Base-by-base conservation (phyloP, 1,140 invertebrate species). In the Drosophila nigrodunni region DNA sequence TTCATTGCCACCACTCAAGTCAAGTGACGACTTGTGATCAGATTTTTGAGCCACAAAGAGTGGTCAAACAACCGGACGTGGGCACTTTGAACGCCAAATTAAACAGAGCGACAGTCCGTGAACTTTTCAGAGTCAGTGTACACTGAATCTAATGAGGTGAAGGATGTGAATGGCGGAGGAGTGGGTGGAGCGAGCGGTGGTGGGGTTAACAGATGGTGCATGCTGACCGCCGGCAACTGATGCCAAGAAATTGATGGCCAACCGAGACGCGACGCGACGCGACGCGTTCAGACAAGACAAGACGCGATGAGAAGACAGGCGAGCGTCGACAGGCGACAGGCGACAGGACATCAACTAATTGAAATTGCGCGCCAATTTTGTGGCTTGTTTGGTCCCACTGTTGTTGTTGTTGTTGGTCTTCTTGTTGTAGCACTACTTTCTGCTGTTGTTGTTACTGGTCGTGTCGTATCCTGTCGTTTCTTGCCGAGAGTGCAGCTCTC, bases 341-440 rank as follows among this genome's bases (percentile, higher is more conserved):
- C 43, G 60, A 69, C 68, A 66, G 80, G 83, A 88, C 77, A 83
- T 83, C 80, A 87, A 87, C 83, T 87, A 87, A 87, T 87, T 87
- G 83, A 87, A 83, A 87, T 87, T 87, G 83, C 83, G 83, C 83
- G 83, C 83, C 83, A 87, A 87, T 87, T 87, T 87, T 88, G 83
- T 87, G 83, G 83, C 83, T 87, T 74, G 77, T 76, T 78, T 44
- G 61, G 30, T 13, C 11, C 18, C 47, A 41, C 66, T 21, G 52
- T 37, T 35, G 65, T n/a, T 57, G 54, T 30, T 57, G 64, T 11
- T 49, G 67, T 37, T 60, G 49, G 18, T 21, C 18, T 21, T 21
- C 18, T 9, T 46, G 58, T 55, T 30, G 34, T 47, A 8, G 11
- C 25, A 30, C 4, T 30, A 30, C 25, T 5, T 30, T 5, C 30